Evolutionary conservation across 2,797 vertebrate genomes (phyloP).

Genomic region (Myripristis murdjan): DNA sequence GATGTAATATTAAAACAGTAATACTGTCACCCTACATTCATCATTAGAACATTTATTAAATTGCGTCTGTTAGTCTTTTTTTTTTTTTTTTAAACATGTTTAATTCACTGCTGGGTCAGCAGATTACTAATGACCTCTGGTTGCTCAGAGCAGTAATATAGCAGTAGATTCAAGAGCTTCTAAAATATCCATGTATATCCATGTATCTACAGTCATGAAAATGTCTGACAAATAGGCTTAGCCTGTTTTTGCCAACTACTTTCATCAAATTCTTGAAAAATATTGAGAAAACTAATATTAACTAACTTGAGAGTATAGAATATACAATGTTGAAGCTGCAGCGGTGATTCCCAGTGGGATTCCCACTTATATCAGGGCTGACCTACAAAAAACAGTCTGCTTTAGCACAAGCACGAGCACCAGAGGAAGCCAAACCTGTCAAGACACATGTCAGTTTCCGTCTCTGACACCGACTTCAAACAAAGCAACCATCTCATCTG

Average conservation of each 20-base stretch:
- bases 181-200: constrained; percentile 2
- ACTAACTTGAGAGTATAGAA: neutral
- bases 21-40: neutral
- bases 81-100: neutral
- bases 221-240: no score
- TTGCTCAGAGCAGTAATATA: neutral
- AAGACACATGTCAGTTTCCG: neutral
- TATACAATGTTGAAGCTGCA: no score
- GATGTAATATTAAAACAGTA: neutral
- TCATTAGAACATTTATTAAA: constrained; percentile 3
- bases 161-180: neutral
- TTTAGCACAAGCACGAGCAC: neutral
- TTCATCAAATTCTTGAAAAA: no score
- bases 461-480: constrained; percentile 21
- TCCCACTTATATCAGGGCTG: neutral
- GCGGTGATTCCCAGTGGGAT: no score
- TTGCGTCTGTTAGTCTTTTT: no score
- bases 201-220: neutral
- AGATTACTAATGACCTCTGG: neutral
- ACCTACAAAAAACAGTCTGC: neutral
- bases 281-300: neutral
- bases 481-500: constrained; percentile 37
- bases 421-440: neutral
- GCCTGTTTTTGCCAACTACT: no score
- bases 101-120: neutral